Evolutionary conservation across 92 coral and sea anemone species (phyloP).

Genomic region (Heliopora coerulea): DNA sequence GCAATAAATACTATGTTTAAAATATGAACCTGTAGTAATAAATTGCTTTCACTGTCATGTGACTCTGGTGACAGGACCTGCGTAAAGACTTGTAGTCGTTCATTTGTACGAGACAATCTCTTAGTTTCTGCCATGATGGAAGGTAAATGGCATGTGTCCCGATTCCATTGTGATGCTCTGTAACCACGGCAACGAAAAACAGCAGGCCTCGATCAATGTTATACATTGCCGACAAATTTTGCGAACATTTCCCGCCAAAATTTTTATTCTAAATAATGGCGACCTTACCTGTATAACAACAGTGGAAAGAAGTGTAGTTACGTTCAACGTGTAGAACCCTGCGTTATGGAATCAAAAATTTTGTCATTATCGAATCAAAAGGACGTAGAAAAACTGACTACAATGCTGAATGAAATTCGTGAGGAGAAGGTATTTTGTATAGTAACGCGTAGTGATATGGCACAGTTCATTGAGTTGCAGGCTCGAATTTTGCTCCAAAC

Average conservation of each 20-base stretch:
- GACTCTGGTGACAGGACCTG: neutral
- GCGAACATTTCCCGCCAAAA: conserved; percentile 43
- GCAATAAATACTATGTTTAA: no score
- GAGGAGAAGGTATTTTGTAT: conserved; percentile 7
- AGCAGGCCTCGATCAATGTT: neutral
- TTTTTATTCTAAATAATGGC: neutral
- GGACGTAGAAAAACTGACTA: conserved; percentile 3
- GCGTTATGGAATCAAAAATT: neutral
- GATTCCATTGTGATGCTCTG: neutral
- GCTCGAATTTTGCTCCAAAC: no score
- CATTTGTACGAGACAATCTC: conserved; percentile 22
- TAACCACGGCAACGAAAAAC: conserved; percentile 9
- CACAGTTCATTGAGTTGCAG: no score
- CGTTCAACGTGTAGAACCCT: neutral
- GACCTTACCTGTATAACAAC: neutral
- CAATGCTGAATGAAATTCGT: conserved; percentile 12
- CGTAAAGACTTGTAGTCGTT: conserved; percentile 8
- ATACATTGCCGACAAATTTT: neutral
- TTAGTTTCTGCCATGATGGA: conserved; percentile 28
- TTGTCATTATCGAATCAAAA: conserved; percentile 11
- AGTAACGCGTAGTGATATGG: neutral
- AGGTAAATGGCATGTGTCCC: no score
- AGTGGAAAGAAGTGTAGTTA: no score
- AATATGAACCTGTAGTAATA: neutral
- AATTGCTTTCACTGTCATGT: conserved; percentile 13